Evolutionary conservation across 2,797 vertebrate genomes (phyloP), one percentile per base, ranked within the genome.

Genomic region (Cynopterus sphinx): DNA sequence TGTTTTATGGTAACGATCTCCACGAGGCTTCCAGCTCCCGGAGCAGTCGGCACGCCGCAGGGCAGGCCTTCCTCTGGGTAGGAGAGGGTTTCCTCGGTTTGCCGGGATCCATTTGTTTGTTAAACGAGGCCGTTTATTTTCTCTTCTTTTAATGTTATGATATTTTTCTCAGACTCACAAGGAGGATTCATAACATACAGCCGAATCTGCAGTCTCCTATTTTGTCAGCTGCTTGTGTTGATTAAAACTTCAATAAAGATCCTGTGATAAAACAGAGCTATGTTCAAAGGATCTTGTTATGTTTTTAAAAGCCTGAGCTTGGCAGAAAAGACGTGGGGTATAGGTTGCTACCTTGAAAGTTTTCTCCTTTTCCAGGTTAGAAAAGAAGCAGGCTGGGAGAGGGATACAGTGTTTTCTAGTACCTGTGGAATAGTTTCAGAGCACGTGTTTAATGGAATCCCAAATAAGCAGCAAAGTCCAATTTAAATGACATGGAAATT

Each of bases 161-260:
- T 96, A 94, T 97, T 98, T 93, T 93, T 67, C 65, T 55, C 86
- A 87, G 92, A 74, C 95, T 96, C 97, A 93, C 22, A 78, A 97
- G 97, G 95, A 97, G 88, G 97, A 95, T 96, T 93, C 96, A 97
- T 96, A 96, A 97, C 55, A 87, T 91, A 90, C 87, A 90, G 96
- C 83, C 87, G 91, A 95, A 96, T 95, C 97, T 96, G 87, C 96
- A 96, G 19, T 93, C 97, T 96, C 96, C 96, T 98, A 98, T 98
- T 98, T 97, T 97, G 97, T 98, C 97, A 98, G 97, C 97, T 97
- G 97, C 95, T 96, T 67, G 81, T 95, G 97, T 93, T 97, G 97
- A 98, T 97, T 97, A 97, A 97, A 97, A 97, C 96, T 97, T 98
- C 97, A 98, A 73, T 97, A 97, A 96, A 96, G 97, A 97, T 93